A percentile compares a stretch with the other conserved stretches of the same genome.
phyloP scores from a whole-genome alignment of 2,113 vertebrate species.

The human region DNA sequence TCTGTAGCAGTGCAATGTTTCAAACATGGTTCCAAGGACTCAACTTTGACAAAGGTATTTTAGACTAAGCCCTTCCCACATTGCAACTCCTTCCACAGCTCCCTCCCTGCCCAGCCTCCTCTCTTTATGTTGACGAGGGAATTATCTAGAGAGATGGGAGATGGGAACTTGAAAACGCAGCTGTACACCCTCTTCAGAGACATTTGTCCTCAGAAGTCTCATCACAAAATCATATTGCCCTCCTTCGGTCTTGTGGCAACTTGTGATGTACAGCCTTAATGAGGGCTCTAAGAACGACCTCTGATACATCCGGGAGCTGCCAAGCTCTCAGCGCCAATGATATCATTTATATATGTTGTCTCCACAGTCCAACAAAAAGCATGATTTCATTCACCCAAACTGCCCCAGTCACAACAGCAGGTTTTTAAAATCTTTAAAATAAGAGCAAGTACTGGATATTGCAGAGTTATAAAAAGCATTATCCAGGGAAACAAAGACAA shows the following conservation, averaged over 20 bases:
- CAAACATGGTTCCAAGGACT: not conserved
- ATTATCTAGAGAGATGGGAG: not conserved
- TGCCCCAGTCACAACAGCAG: constrained; percentile 26
- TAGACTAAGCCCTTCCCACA: not conserved
- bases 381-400: constrained; percentile 19
- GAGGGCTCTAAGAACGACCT: not conserved
- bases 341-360: not conserved
- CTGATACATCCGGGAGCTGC: not conserved
- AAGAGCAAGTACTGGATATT: constrained; percentile 29
- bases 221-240: not conserved
- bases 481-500: constrained; percentile 52
- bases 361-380: not conserved
- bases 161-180: not conserved
- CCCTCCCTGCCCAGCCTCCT: not conserved
- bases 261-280: not conserved
- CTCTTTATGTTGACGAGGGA: not conserved
- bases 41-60: not conserved
- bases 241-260: fast-evolving
- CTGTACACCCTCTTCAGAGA: not conserved
- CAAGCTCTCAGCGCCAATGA: not conserved
- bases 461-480: constrained; percentile 73
- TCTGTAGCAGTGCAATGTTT: fast-evolving
- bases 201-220: not conserved
- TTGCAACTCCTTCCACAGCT: not conserved
- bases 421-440: constrained; percentile 39